phyloP scores from a whole-genome alignment of 1,140 invertebrate species.

The Brachionus rubens region DNA sequence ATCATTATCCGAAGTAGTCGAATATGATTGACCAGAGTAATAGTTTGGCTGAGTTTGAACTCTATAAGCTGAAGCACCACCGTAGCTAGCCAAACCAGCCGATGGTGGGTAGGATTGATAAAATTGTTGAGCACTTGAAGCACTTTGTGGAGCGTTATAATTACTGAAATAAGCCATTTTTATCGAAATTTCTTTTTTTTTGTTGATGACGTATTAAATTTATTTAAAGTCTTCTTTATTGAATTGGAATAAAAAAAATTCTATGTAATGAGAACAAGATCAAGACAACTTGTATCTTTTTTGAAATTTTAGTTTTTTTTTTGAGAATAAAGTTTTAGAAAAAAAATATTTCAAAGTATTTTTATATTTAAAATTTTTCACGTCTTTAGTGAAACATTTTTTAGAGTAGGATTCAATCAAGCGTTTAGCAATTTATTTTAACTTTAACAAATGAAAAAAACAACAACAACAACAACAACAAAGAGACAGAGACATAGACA shows the following conservation, averaged over 20 bases:
- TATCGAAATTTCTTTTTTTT: neutral
- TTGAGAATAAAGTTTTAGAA: constrained; percentile 10
- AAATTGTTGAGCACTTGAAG: constrained; percentile 8
- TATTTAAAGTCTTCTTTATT: neutral
- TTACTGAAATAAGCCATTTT: constrained; percentile 27
- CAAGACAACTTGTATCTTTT: constrained; percentile 8
- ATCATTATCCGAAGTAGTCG: constrained; percentile 42
- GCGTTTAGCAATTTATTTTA: constrained; percentile 44
- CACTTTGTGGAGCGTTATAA: neutral
- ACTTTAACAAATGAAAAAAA: constrained; percentile 5
- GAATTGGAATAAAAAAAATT: too few relatives aligned
- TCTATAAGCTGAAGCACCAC: constrained; percentile 19
- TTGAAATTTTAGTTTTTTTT: constrained; percentile 7
- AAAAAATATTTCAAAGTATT: constrained; percentile 39
- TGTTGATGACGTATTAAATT: constrained; percentile 5
- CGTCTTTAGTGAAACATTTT: constrained; percentile 21
- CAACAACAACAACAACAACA: neutral
- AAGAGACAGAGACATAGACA: neutral
- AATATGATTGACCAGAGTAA: constrained; percentile 22
- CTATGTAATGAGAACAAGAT: too few relatives aligned
- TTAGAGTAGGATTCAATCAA: constrained; percentile 38
- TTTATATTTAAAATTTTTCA: constrained; percentile 27
- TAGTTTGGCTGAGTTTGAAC: constrained; percentile 2
- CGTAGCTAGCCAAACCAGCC: constrained; percentile 33
- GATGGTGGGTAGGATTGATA: constrained; percentile 7